Base-by-base conservation (phyloP, 1,140 invertebrate species). In the Drosophila malerkotliana region DNA sequence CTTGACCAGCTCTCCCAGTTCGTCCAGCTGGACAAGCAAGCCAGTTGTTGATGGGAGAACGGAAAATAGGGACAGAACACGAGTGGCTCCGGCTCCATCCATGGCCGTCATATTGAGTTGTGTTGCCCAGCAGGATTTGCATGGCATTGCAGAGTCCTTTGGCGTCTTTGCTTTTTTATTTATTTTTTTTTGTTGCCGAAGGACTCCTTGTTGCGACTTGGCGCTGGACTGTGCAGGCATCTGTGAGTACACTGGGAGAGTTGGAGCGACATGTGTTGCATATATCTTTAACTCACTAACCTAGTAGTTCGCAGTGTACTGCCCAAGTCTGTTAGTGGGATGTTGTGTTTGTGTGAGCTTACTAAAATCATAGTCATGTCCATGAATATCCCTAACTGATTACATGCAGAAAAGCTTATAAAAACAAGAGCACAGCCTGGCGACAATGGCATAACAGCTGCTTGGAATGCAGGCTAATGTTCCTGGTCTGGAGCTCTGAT, bases 331-430 rank as follows among this genome's bases (percentile, higher is more conserved):
- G 41, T 15, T 18, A 1, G 9, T 49, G 4, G 15, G 21, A 45
- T 24, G 41, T 24, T 51, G 14, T 59, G 37, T 63, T 15, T 59
- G 10, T 73, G 26, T 66, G 62, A 54, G 26, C 49, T 56, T 44
- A 60, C 75, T 87, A 88, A 87, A 87, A 88, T 83, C 83, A 87
- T 87, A 87, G 83, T 87, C 83, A 88, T 87, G 83, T 88, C 61
- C 79, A 87, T 87, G 83, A 87, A 87, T 87, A 87, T 83, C 79
- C 72, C 51, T 83, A 83, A 79, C 83, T 87, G 83, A 88, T 87
- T 88, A 87, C 83, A 87, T 69, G 83, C 83, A 88, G 69, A 63
- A 75, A 45, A 89, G 79, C 84, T 83, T 78, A 87, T 79, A 79
- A 87, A 73, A 89, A 83, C 83, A 88, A 88, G 79, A 63, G 72